These are phyloP conservation scores for Phaethon lepturus DNA, from an alignment of 2,113 vertebrate species.

Conservation along the genomic window DNA sequence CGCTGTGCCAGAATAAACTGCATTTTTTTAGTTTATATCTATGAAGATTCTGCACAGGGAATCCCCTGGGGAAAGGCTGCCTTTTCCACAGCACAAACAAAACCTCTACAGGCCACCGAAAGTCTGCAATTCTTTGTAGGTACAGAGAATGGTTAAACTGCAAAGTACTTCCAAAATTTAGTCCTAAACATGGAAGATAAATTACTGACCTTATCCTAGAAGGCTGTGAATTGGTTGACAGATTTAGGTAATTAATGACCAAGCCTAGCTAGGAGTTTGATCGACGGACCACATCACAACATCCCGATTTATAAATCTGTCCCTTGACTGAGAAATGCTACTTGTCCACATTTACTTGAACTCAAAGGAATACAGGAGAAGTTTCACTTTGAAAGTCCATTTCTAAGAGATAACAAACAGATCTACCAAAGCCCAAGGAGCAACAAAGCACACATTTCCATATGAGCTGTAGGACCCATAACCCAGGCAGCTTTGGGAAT, in stretches of 20 bases:
- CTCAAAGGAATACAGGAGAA: background rate
- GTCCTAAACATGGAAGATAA: background rate
- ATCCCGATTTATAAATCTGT: background rate
- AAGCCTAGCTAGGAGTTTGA: background rate
- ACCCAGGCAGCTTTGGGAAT: background rate
- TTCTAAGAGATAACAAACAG: background rate
- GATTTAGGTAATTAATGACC: background rate
- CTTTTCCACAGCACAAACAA: background rate
- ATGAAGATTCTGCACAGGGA: background rate
- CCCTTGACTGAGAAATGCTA: background rate
- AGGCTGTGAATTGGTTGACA: background rate
- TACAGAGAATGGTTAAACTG: background rate
- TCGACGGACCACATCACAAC: background rate
- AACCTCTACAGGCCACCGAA: fast-evolving
- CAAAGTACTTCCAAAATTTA: background rate
- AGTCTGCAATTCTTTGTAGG: background rate
- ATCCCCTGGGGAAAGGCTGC: background rate
- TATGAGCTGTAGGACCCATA: background rate
- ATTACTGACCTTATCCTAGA: background rate
- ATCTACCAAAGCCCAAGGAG: background rate
- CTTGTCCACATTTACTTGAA: background rate
- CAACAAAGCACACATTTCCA: background rate
- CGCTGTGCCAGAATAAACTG: background rate
- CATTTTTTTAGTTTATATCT: background rate
- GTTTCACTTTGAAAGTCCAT: background rate